Base-by-base conservation (phyloP, 2,113 vertebrate genomes). In the Alectura lathami region DNA sequence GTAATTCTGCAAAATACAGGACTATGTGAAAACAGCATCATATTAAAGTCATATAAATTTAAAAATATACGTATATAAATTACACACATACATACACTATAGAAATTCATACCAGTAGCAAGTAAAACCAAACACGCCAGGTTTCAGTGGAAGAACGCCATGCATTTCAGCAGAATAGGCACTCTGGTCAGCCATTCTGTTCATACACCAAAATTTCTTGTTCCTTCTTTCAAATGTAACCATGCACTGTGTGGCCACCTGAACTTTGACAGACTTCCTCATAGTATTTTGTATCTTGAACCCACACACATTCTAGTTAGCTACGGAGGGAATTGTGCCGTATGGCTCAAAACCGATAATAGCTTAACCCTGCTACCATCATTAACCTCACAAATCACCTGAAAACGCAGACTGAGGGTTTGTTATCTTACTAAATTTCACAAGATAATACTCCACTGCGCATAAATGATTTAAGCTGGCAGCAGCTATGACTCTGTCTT, bases 311-410 rank as follows among this genome's bases (percentile, higher is more conserved):
- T 1, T 27, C 21, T 17, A 54, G 18, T 18, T 87, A 32, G 16
- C 32, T 27, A 56, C 9, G 29, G 42, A 79, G 17, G 0, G 1
- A 18, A 27, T 1, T 36, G 54, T 23, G 24, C 29, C 11, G 6
- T 20, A 53, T 1, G 3, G 62, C 30, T 89, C 62, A 72, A 74
- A 81, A 53, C 3, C 0, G 1, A 74, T 18, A 43, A n/a, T 0
- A 34, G 17, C 24, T 62, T 48, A 56, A 38, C 45, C n/a, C 29
- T 40, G 50, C 6, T 57, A 38, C 9, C 48, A 30, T 47, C 27
- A 27, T 93, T 88, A 80, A 80, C 15, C 4, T 72, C 51, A 21
- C 7, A 4, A 48, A 81, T 42, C 59, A 66, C 72, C 10, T 40
- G 8, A 34, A 93, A 89, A 42, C 4, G 67, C 2, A 85, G 27